Evolutionary conservation across 2,888 invertebrate genomes (phyloP).

Genomic region (Synergus japonicus): DNA sequence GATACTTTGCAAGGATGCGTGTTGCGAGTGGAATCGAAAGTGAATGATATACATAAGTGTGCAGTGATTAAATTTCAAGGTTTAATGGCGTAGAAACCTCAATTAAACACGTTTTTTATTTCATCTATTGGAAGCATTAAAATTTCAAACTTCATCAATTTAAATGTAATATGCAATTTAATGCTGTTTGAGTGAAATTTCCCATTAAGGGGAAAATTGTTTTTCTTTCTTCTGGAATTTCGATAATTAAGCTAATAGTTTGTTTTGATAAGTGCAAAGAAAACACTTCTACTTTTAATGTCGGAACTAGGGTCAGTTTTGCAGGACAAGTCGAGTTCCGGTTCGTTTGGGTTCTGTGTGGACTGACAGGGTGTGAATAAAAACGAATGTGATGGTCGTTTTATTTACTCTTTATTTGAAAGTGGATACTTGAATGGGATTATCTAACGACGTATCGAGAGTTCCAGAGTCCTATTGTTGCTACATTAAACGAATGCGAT

Average conservation of each 20-base stretch:
- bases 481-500: conserved; percentile 17
- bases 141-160: too few relatives aligned
- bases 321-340: conserved; percentile 25
- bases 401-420: conserved; percentile 15
- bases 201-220: background rate
- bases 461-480: conserved; percentile 26
- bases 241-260: background rate
- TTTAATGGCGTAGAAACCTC: background rate
- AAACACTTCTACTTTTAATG: background rate
- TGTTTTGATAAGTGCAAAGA: conserved; percentile 14
- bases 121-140: background rate
- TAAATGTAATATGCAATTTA: too few relatives aligned
- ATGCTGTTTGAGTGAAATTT: background rate
- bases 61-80: background rate
- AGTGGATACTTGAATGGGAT: conserved; percentile 36
- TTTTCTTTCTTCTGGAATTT: background rate
- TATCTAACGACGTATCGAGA: conserved; percentile 13
- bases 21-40: conserved; percentile 21
- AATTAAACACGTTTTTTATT: background rate
- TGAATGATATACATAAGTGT: conserved; percentile 14
- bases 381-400: background rate
- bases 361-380: background rate
- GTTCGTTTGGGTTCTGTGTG: conserved; percentile 4
- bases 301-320: conserved; percentile 37
- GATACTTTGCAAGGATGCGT: background rate